Evolutionary conservation across 2,113 vertebrate genomes (phyloP).

Genomic region (Daboia siamensis): DNA sequence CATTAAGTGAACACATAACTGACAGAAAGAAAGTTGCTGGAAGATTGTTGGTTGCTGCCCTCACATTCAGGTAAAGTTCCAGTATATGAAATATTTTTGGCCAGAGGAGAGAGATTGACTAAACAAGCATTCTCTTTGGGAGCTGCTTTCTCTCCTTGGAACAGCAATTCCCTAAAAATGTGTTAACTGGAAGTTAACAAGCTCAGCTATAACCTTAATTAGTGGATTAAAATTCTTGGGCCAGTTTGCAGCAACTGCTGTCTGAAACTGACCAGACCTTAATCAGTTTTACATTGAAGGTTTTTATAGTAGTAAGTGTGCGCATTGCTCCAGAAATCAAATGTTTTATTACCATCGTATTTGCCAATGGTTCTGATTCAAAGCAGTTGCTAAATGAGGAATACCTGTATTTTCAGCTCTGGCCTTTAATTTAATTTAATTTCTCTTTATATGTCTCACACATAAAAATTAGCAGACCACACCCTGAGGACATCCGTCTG

Average conservation of each 20-base stretch:
- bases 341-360: not conserved
- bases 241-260: not conserved
- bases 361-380: not conserved
- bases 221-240: not conserved
- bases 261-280: not conserved
- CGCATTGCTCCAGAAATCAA: not conserved
- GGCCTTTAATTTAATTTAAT: not conserved
- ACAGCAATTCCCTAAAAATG: not conserved
- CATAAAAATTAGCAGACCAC: not conserved
- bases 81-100: not conserved
- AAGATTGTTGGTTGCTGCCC: not conserved
- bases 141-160: not conserved
- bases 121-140: not conserved
- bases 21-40: not conserved
- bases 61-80: not conserved
- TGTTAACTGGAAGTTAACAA: not conserved
- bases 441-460: not conserved
- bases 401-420: not conserved
- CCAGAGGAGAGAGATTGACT: not conserved
- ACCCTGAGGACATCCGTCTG: not conserved
- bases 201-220: not conserved
- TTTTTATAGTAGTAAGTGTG: not conserved
- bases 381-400: not conserved
- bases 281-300: not conserved
- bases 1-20: not conserved